These are phyloP conservation scores for Zaprionus inermis DNA, from an alignment of 1,140 invertebrate species.

Conservation along the genomic window DNA sequence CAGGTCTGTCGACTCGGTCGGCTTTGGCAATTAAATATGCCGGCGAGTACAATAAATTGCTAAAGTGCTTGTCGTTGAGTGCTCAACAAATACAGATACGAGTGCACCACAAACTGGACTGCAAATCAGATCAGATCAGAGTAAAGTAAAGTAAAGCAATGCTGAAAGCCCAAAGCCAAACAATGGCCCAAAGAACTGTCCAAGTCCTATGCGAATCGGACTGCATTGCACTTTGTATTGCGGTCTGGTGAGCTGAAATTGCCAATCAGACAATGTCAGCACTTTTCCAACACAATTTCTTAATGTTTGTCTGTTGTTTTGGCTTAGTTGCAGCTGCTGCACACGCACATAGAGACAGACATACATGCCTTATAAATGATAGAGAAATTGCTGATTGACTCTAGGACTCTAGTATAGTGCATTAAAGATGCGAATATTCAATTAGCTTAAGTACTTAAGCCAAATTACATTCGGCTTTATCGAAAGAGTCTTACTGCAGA, in stretches of 20 bases:
- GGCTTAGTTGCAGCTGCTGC: slow-evolving; percentile 15
- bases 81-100: slow-evolving; percentile 44
- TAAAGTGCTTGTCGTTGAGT: slow-evolving; percentile 50
- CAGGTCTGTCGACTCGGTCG: slow-evolving; percentile 12
- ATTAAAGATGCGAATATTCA: slow-evolving; percentile 19
- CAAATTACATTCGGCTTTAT: slow-evolving; percentile 11
- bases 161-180: slow-evolving; percentile 17
- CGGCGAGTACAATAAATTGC: slow-evolving; percentile 43
- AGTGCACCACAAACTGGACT: background rate
- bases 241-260: slow-evolving; percentile 45
- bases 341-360: background rate
- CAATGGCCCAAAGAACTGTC: slow-evolving; percentile 24
- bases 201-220: slow-evolving; percentile 27
- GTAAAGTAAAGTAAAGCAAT: slow-evolving; percentile 7
- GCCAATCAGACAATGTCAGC: slow-evolving; percentile 51
- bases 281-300: slow-evolving; percentile 36
- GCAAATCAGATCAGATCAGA: background rate
- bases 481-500: background rate
- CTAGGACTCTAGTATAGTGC: background rate
- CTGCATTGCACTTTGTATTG: slow-evolving; percentile 49
- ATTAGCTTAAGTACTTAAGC: slow-evolving; percentile 14
- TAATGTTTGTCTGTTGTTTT: slow-evolving; percentile 37
- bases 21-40: slow-evolving; percentile 44
- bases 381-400: slow-evolving; percentile 11
- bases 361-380: slow-evolving; percentile 12